phyloP scores from a whole-genome alignment of 2,113 vertebrate species.

The Leuciscus idus region DNA sequence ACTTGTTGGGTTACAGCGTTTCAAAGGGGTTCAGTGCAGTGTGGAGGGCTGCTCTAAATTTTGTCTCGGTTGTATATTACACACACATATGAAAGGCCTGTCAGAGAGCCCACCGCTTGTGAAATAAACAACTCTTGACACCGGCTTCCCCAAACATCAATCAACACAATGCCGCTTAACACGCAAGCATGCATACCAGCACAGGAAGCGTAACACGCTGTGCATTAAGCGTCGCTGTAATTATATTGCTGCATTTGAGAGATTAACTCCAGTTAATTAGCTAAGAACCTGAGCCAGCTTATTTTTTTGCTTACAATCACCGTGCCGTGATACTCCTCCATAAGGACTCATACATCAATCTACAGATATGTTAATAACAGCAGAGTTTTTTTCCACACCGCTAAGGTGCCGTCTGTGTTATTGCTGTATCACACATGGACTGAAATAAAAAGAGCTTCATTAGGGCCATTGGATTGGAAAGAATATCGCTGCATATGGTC shows the following conservation, averaged over 20 bases:
- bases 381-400: constrained; percentile 32
- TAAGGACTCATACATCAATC: constrained; percentile 62
- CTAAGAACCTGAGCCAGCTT: constrained; percentile 59
- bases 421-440: constrained; percentile 51
- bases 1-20: constrained; percentile 73
- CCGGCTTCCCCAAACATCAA: constrained; percentile 60
- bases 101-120: constrained; percentile 61
- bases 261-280: constrained; percentile 62
- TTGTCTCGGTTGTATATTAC: constrained; percentile 63
- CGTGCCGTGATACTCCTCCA: constrained; percentile 53
- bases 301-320: constrained; percentile 66
- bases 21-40: constrained; percentile 72
- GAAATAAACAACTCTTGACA: constrained; percentile 72
- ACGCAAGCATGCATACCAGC: background rate
- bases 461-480: constrained; percentile 63
- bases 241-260: constrained; percentile 44
- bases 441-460: constrained; percentile 48
- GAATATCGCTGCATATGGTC: constrained; percentile 50
- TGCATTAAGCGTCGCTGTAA: constrained; percentile 61
- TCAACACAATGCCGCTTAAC: constrained; percentile 46
- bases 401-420: constrained; percentile 44
- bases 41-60: constrained; percentile 57
- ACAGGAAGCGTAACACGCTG: constrained; percentile 34
- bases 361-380: constrained; percentile 49
- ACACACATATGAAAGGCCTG: constrained; percentile 67